Evolutionary conservation across 2,888 invertebrate genomes (phyloP).

Genomic region (Caenorhabditis sinica): DNA sequence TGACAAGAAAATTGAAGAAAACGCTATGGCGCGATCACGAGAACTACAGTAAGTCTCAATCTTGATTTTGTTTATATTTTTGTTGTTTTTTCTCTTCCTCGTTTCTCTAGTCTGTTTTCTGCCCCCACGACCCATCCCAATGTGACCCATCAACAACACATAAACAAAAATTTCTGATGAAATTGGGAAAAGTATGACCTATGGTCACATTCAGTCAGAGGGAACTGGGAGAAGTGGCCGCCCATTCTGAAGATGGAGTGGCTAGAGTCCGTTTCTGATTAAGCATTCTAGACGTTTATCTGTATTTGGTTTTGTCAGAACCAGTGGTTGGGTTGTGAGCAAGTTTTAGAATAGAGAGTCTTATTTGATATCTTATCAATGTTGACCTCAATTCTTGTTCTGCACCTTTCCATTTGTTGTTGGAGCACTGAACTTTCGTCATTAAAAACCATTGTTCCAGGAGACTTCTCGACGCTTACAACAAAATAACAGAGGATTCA

Average conservation of each 20-base stretch:
- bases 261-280: too few relatives aligned
- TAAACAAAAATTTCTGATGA: slow-evolving; percentile 16
- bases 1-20: slow-evolving; percentile 54
- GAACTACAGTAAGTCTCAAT: slow-evolving; percentile 49
- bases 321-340: too few relatives aligned
- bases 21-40: slow-evolving; percentile 38
- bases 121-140: slow-evolving; percentile 1
- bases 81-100: not conserved
- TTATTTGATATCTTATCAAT: not conserved
- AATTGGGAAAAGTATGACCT: slow-evolving; percentile 30
- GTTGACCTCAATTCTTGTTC: not conserved
- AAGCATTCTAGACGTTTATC: too few relatives aligned
- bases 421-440: not conserved
- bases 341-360: not conserved
- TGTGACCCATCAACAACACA: slow-evolving; percentile 25
- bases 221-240: slow-evolving; percentile 13
- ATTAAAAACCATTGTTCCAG: slow-evolving; percentile 17
- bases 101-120: slow-evolving; percentile 8
- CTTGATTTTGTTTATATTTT: not conserved
- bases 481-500: slow-evolving; percentile 34
- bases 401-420: too few relatives aligned
- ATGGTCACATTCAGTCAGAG: slow-evolving; percentile 37
- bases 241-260: too few relatives aligned
- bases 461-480: slow-evolving; percentile 59
- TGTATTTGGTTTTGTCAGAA: too few relatives aligned